Conservation (phyloP, 1,140 invertebrate genomes). For the Ditylenchus dipsaci region DNA sequence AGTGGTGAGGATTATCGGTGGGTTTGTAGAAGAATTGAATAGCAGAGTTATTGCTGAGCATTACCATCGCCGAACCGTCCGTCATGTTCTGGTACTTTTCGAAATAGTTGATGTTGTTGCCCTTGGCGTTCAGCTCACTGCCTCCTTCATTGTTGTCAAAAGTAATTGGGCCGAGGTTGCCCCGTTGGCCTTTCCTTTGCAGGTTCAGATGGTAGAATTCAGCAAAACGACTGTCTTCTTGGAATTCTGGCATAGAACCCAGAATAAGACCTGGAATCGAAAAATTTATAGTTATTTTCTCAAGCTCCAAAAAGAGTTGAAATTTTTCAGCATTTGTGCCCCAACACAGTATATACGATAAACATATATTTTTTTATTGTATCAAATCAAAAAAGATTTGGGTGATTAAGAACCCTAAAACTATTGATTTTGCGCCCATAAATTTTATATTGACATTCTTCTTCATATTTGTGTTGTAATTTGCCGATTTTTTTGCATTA, state of each 20-base stretch:
- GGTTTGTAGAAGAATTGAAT: constrained; percentile 47
- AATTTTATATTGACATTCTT: too few relatives aligned
- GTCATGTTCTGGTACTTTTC: constrained; percentile 1
- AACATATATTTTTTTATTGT: too few relatives aligned
- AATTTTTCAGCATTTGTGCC: too few relatives aligned
- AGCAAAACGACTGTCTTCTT: constrained; percentile 48
- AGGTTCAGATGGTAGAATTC: constrained; percentile 50
- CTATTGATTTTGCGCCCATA: too few relatives aligned
- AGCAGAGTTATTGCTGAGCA: not conserved
- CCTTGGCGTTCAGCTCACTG: not conserved
- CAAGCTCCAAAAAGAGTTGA: too few relatives aligned
- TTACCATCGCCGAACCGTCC: too few relatives aligned
- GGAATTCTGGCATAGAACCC: constrained; percentile 57
- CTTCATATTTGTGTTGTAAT: too few relatives aligned
- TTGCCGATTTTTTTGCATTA: too few relatives aligned
- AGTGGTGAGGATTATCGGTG: constrained; percentile 46
- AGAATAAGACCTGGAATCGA: constrained; percentile 47
- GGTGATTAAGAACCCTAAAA: too few relatives aligned
- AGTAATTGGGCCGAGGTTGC: not conserved
- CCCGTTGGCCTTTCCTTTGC: constrained; percentile 14
- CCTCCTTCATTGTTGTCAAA: not conserved
- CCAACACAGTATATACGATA: too few relatives aligned
- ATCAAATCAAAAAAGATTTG: too few relatives aligned
- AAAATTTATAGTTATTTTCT: too few relatives aligned
- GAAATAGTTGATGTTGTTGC: not conserved